A percentile compares a stretch with the other conserved stretches of the same genome.
Conservation (phyloP, 1,140 invertebrate species). For the Caenorhabditis elegans region WBcel235 BX284604.4:9878501-9879000, state of each 20-base stretch:
- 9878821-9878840: constrained; percentile 23
- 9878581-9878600: too few relatives aligned
- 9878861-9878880: background rate
- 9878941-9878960: too few relatives aligned
- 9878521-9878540: too few relatives aligned
- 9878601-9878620: too few relatives aligned
- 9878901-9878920: too few relatives aligned
- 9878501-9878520: too few relatives aligned
- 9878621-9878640: too few relatives aligned
- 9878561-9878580: too few relatives aligned
- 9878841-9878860: background rate
- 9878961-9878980: too few relatives aligned
- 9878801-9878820: constrained; percentile 15
- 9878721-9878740: constrained; percentile 23
- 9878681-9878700: background rate
- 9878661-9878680: background rate
- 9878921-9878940: too few relatives aligned
- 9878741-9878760: background rate
- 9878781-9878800: background rate
- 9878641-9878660: background rate
- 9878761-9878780: background rate
- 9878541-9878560: too few relatives aligned
- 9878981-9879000: background rate
- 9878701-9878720: constrained; percentile 4
- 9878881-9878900: too few relatives aligned